phyloP scores from a whole-genome alignment of 2,888 invertebrate species.

The Tinea pellionella region DNA sequence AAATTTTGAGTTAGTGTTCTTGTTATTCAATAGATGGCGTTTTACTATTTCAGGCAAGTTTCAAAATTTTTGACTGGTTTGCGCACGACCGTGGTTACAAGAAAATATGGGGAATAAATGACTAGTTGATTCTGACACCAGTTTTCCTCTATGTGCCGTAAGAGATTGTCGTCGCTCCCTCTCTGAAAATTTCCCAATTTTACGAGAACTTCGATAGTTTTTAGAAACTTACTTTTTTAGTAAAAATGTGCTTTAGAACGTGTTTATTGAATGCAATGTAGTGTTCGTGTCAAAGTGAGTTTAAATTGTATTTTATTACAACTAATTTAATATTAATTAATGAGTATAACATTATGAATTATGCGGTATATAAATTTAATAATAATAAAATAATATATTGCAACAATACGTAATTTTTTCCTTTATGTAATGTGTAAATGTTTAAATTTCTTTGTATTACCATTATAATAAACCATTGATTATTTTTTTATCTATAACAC shows the following conservation, averaged over 20 bases:
- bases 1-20: too few relatives aligned
- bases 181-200: background rate
- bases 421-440: too few relatives aligned
- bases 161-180: background rate
- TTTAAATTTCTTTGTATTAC: too few relatives aligned
- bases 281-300: background rate
- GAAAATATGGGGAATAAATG: background rate
- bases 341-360: background rate
- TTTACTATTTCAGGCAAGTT: slow-evolving; percentile 18
- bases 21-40: slow-evolving; percentile 29
- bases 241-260: background rate
- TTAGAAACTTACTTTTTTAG: background rate
- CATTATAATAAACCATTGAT: too few relatives aligned
- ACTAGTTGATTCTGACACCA: background rate
- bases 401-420: too few relatives aligned
- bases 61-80: slow-evolving; percentile 37
- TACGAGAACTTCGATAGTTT: background rate
- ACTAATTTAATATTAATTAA: background rate
- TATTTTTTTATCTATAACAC: too few relatives aligned
- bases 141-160: background rate
- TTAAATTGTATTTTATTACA: background rate
- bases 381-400: too few relatives aligned
- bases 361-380: too few relatives aligned
- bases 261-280: background rate
- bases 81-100: slow-evolving; percentile 30